Conservation (phyloP, 1,140 invertebrate species). For the Macrobrachium rosenbergii region DNA sequence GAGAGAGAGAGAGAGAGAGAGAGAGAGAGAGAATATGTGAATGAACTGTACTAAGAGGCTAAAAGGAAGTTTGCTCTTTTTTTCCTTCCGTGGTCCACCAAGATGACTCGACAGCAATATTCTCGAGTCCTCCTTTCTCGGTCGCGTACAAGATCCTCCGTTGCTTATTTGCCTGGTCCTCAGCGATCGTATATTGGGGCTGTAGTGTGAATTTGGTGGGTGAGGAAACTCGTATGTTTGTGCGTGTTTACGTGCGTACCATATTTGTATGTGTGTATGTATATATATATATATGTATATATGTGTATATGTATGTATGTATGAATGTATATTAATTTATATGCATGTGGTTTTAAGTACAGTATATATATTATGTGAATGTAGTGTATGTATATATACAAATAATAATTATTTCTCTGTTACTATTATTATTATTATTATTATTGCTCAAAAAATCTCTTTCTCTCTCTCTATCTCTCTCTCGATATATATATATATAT, state of each 20-base stretch:
- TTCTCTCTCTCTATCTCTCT: no score
- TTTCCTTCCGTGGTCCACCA: not conserved
- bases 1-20: not conserved
- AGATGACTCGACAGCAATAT: not conserved
- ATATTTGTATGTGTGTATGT: not conserved
- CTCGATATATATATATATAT: not conserved
- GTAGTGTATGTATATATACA: not conserved
- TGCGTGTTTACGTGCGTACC: no score
- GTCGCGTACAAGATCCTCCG: not conserved
- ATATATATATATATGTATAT: not conserved
- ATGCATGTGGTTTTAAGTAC: not conserved
- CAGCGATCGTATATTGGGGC: no score
- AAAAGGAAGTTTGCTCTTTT: not conserved
- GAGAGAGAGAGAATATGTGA: no score
- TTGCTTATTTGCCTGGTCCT: no score
- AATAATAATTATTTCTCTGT: no score
- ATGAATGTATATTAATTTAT: not conserved
- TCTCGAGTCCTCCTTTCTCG: not conserved
- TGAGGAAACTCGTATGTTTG: no score
- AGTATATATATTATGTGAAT: not conserved
- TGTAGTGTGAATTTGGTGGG: no score
- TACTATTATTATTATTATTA: not conserved
- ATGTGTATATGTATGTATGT: not conserved
- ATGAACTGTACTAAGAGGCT: not conserved
- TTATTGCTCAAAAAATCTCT: no score